Percentiles rank a stretch among this genome's conserved stretches.
Evolutionary conservation across 2,797 vertebrate genomes (phyloP).

Genomic region (Gymnocypris eckloni): DNA sequence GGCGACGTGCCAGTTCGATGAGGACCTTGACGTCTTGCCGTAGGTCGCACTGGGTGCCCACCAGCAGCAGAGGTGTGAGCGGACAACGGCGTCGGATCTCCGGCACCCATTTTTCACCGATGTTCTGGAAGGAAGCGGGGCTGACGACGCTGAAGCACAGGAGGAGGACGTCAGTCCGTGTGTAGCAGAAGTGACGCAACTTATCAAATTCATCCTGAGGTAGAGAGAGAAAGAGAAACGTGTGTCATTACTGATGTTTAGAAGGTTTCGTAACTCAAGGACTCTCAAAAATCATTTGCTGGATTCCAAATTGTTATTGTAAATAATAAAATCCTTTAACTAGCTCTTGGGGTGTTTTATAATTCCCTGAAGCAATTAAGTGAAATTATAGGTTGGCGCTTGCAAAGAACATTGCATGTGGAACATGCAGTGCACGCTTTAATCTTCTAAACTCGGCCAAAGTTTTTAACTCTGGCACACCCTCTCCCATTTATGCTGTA

Average conservation of each 20-base stretch:
- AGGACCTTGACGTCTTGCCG: conserved; percentile 88
- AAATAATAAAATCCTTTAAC: conserved; percentile 43
- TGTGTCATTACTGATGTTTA: conserved; percentile 2
- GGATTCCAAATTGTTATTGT: conserved; percentile 38
- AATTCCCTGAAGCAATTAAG: conserved; percentile 50
- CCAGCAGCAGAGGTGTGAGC: conserved; percentile 81
- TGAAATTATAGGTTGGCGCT: conserved; percentile 40
- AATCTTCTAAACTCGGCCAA: conserved; percentile 53
- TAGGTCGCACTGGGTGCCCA: conserved; percentile 89
- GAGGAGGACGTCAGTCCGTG: conserved; percentile 82
- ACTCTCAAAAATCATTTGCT: conserved; percentile 31
- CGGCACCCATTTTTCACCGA: conserved; percentile 86
- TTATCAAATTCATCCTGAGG: conserved; percentile 86
- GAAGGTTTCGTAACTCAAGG: neutral
- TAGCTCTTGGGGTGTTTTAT: conserved; percentile 37
- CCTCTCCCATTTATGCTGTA: conserved; percentile 57
- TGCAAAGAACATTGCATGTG: conserved; percentile 41
- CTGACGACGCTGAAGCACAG: conserved; percentile 90
- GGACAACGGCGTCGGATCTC: conserved; percentile 85
- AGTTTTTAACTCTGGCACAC: conserved; percentile 54
- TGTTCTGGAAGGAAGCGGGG: conserved; percentile 87
- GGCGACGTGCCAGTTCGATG: conserved; percentile 80
- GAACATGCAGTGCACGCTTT: conserved; percentile 52
- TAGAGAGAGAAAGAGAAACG: conserved; percentile 38
- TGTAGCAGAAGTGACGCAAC: conserved; percentile 88